Conservation (phyloP, 2,888 invertebrate species). For the Parnassius orleans region DNA sequence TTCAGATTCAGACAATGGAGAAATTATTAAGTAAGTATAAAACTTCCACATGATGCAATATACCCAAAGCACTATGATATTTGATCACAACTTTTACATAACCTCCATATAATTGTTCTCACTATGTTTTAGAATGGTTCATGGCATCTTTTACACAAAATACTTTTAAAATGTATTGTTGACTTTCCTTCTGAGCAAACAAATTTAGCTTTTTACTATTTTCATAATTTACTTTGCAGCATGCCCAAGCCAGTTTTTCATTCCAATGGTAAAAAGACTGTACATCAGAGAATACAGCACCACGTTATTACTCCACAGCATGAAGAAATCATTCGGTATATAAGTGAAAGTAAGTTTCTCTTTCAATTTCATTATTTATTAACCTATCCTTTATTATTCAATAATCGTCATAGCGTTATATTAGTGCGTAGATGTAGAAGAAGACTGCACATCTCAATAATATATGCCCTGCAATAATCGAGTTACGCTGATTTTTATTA, state of each 20-base stretch:
- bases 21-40: constrained; percentile 82
- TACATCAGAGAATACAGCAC: constrained; percentile 81
- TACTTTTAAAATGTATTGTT: no score
- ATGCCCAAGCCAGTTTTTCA: constrained; percentile 92
- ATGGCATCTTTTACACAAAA: no score
- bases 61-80: constrained; percentile 40
- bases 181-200: no score
- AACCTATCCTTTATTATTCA: background rate
- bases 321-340: constrained; percentile 92
- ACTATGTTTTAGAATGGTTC: constrained; percentile 2
- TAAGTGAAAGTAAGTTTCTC: constrained; percentile 89
- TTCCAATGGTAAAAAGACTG: constrained; percentile 83
- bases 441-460: no score
- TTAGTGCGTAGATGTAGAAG: no score
- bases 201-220: background rate
- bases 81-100: constrained; percentile 77
- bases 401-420: no score
- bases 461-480: no score
- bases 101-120: constrained; percentile 53
- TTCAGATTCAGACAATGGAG: constrained; percentile 84
- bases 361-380: background rate
- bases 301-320: constrained; percentile 87
- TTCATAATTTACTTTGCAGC: constrained; percentile 67
- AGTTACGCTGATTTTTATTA: no score
- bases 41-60: constrained; percentile 40